Conservation (phyloP, 2,113 vertebrate species). For the Naja naja region DNA sequence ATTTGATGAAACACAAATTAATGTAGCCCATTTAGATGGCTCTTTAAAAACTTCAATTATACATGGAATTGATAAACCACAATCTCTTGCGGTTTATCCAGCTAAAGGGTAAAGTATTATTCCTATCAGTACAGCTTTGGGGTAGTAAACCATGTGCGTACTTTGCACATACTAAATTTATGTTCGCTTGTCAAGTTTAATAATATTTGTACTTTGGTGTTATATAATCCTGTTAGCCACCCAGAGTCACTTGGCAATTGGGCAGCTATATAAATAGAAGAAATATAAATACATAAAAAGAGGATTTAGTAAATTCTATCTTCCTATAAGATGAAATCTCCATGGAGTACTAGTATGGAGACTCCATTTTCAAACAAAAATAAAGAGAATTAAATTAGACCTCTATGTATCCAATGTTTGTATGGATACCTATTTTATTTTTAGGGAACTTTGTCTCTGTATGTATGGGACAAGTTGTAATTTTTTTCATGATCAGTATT, state of each 20-base stretch:
- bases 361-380: neutral
- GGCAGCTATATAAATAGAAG: neutral
- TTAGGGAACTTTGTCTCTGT: neutral
- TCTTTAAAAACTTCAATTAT: slow-evolving; percentile 98
- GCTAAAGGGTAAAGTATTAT: slow-evolving; percentile 87
- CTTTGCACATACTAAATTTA: neutral
- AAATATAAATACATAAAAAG: neutral
- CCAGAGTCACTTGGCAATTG: neutral
- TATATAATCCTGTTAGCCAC: neutral
- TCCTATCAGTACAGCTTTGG: slow-evolving; percentile 26
- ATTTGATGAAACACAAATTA: slow-evolving; percentile 98
- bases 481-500: neutral
- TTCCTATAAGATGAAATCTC: neutral
- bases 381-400: neutral
- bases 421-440: neutral
- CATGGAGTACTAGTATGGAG: neutral
- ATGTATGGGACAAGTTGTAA: neutral
- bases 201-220: neutral
- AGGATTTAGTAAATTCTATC: neutral
- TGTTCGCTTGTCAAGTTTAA: neutral
- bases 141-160: neutral
- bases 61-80: slow-evolving; percentile 96
- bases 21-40: slow-evolving; percentile 92
- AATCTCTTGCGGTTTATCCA: slow-evolving; percentile 92
- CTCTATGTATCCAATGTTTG: neutral